Base-by-base conservation (phyloP, 2,888 invertebrate species). In the Drosophila subquinaria region DNA sequence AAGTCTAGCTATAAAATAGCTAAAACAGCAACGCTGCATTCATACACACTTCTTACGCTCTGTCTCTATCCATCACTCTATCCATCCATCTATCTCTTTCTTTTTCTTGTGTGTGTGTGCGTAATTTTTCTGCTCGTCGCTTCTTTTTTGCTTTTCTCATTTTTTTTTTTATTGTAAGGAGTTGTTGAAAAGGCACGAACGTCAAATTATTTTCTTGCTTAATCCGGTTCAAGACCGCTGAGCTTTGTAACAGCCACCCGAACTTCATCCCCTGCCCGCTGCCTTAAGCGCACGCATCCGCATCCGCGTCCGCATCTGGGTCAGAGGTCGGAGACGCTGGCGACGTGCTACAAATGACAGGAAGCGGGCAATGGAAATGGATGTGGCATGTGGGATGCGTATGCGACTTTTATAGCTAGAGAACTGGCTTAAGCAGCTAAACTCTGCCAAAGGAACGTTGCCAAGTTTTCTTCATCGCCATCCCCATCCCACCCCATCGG, bases 131-230 rank as follows among this genome's bases (percentile, higher is more conserved):
- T 59, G 38, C 57, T 68, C 40, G 51, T 62, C 57, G 63, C 62
- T 45, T 20, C 23, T 47, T 30, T 52, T 74, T 68, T 56, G 59
- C 56, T 61, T 56, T 23, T 8, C 15, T 50, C 17, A 40, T 48
- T 27, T 76, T 69, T 67, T 68, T 30, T 76, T 69, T 65, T 68
- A 70, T 69, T 72, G 69, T 59, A 74, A 70, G 78, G 69, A 87
- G 87, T 81, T 87, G 73, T 64, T 78, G 74, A 90, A 88, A 88
- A 80, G 88, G 90, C 88, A 88, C 88, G 88, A 90, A 88, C 90
- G 73, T 88, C 90, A 89, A 88, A 88, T 88, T 88, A 90, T 90
- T 88, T 88, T 88, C 89, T 75, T 88, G 72, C 82, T 89, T 90
- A 87, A 87, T 87, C 89, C 90, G 89, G 89, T 89, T 77, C 89